Evolutionary conservation across 2,888 invertebrate species (phyloP), one percentile per base, ranked within the genome.

Genomic region (Trachelus iudaicus): DNA sequence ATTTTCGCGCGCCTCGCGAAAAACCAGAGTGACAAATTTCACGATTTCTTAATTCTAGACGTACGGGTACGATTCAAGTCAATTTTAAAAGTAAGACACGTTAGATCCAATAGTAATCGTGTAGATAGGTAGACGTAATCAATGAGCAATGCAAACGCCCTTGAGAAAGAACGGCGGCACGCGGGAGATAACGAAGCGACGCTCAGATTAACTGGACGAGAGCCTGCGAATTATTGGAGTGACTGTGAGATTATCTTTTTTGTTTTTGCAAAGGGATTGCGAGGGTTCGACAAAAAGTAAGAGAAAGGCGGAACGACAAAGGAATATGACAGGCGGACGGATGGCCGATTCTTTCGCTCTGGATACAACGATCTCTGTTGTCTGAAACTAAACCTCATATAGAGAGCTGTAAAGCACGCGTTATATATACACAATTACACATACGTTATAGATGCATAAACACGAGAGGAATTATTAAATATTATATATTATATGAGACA

Each of bases 361-460:
- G 83, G 83, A 85, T 84, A 86, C 87, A 87, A 87, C 87, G 87
- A 89, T 88, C 86, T 88, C 85, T 87, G 84, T 86, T 85, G 83
- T 87, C 83, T 83, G 78, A 84, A 84, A 83, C 82, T 86, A 87
- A 88, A 86, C 87, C 87, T 40, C 40, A 15, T 40, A 15, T 85
- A 86, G 85, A 85, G 84, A 83, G 85, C 83, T 83, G 75, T 79
- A 81, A 82, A 83, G 80, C 83, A 85, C 79, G 79, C 75, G 82
- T 31, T 69, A 77, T 76, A 76, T 77, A 78, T 75, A 81, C 75
- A n/a, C n/a, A n/a, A n/a, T n/a, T n/a, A n/a, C n/a, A 76, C 75
- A 73, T 77, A 76, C 34, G 34, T 30, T 34, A 69, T 37, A 76
- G 75, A 68, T 35, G 73, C 80, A 80, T 30, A 82, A 81, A 84